Conservation (phyloP, 2,113 vertebrate genomes). For the Festucalex cinctus region DNA sequence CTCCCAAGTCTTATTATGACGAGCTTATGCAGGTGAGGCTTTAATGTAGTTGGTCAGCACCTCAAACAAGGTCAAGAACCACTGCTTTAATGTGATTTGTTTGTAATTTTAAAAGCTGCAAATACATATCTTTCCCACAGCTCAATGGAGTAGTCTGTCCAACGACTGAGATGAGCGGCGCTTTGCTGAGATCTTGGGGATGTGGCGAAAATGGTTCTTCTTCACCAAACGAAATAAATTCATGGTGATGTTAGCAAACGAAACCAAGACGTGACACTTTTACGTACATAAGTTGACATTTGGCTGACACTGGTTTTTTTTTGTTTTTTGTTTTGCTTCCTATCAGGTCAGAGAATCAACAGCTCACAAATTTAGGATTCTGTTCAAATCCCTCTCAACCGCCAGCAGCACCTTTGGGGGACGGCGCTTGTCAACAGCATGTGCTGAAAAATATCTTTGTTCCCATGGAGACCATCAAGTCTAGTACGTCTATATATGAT, state of each 20-base stretch:
- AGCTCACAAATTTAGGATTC: conserved; percentile 17
- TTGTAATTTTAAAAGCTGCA: too few species aligned
- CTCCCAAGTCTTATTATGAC: conserved; percentile 42
- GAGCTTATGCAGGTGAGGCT: conserved; percentile 58
- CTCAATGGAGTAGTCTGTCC: conserved; percentile 30
- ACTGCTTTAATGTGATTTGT: too few species aligned
- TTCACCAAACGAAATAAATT: conserved; percentile 18
- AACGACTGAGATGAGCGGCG: neutral
- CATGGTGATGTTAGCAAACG: conserved; percentile 28
- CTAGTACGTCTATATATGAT: conserved; percentile 68
- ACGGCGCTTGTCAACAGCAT: conserved; percentile 12
- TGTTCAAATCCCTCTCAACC: conserved; percentile 1
- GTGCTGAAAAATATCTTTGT: conserved; percentile 76
- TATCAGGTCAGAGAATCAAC: conserved; percentile 38
- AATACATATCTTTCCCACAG: conserved; percentile 23
- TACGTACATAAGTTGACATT: neutral
- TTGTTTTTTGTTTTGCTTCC: neutral
- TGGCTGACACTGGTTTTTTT: neutral
- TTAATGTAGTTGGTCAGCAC: neutral
- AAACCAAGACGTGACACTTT: neutral
- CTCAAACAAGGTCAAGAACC: too few species aligned
- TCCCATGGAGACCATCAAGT: conserved; percentile 76
- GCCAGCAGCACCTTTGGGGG: conserved; percentile 15
- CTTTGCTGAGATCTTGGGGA: conserved; percentile 44
- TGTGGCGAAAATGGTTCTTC: conserved; percentile 16